A percentile compares a stretch with the other conserved stretches of the same genome.
Evolutionary conservation across 2,113 vertebrate species (phyloP).

Genomic region (Hydropotes inermis): DNA sequence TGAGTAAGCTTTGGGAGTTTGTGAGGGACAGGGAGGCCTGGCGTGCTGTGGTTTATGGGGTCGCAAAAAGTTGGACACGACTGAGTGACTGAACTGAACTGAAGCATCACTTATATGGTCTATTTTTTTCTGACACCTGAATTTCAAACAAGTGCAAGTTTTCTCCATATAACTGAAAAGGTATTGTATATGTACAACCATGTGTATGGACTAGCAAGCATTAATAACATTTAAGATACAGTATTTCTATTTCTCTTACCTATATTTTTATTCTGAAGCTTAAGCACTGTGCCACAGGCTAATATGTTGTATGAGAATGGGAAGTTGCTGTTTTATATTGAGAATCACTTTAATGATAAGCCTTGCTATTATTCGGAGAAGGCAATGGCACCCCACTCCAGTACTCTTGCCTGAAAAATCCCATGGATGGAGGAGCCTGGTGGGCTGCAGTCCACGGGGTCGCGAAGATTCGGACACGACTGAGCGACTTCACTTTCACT

Average conservation of each 20-base stretch:
- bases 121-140: neutral
- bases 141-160: neutral
- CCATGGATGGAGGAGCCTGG: no score
- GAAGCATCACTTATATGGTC: neutral
- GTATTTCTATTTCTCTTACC: neutral
- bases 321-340: neutral
- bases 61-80: no score
- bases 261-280: slow-evolving; percentile 10
- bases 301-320: neutral
- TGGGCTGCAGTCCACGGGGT: no score
- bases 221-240: neutral
- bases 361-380: neutral
- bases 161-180: neutral
- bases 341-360: neutral
- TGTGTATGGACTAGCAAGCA: neutral
- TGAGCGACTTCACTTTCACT: no score
- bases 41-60: no score
- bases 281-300: neutral
- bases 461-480: no score
- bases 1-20: no score
- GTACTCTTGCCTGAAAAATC: no score
- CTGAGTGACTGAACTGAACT: no score
- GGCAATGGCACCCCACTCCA: no score
- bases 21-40: no score
- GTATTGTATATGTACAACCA: neutral